Conservation (phyloP, 2,888 invertebrate genomes). For the Euplagia quadripunctaria region DNA sequence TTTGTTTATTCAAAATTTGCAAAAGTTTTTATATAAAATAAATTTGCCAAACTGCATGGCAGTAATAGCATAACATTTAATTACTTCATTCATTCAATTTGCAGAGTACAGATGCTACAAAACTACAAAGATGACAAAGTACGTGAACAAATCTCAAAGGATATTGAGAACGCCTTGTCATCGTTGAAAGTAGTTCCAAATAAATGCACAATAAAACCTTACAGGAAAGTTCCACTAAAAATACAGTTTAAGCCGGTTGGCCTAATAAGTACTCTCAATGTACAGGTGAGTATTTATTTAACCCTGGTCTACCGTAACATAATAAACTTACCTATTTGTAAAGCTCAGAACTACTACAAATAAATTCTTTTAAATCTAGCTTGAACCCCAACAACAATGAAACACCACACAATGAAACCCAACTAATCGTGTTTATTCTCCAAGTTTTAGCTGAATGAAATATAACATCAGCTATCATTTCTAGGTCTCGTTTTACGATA, state of each 20-base stretch:
- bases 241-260: constrained; percentile 82
- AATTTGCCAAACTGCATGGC: too few relatives aligned
- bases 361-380: background rate
- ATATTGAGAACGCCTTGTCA: constrained; percentile 74
- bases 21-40: too few relatives aligned
- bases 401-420: background rate
- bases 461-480: background rate
- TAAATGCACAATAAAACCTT: constrained; percentile 71
- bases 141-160: constrained; percentile 72
- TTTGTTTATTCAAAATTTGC: too few relatives aligned
- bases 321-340: background rate
- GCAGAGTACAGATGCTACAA: constrained; percentile 74
- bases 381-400: too few relatives aligned
- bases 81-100: background rate
- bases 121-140: constrained; percentile 71
- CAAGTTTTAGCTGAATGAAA: background rate
- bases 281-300: constrained; percentile 66
- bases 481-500: background rate
- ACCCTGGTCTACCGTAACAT: background rate
- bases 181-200: constrained; percentile 78
- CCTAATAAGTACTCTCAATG: constrained; percentile 74
- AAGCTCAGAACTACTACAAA: background rate
- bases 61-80: too few relatives aligned
- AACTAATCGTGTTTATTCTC: background rate
- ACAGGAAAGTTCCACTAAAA: constrained; percentile 75